phyloP scores from a whole-genome alignment of 2,797 vertebrate genomes.

The Sebastes paucispinis region DNA sequence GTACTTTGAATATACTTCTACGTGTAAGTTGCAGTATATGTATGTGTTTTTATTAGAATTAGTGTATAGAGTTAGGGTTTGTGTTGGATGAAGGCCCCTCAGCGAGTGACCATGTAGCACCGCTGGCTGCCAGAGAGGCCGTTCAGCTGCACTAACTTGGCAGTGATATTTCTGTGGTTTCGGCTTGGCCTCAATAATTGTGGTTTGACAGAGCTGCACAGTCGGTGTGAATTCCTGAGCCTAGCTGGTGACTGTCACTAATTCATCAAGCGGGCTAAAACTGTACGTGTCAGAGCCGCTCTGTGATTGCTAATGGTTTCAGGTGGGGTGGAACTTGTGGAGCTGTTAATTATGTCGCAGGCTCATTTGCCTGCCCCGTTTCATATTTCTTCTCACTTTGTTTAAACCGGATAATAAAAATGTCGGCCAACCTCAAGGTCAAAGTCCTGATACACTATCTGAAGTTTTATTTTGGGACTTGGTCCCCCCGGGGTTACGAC shows the following conservation, averaged over 20 bases:
- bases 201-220: constrained; percentile 48
- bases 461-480: constrained; percentile 46
- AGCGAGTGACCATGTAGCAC: constrained; percentile 10
- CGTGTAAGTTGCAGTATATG: not conserved
- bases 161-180: constrained; percentile 54
- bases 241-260: constrained; percentile 26
- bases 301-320: constrained; percentile 4
- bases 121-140: constrained; percentile 29
- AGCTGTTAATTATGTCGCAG: constrained; percentile 31
- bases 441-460: constrained; percentile 19
- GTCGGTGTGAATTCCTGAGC: constrained; percentile 50
- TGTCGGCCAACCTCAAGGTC: constrained; percentile 28
- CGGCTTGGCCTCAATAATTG: constrained; percentile 53
- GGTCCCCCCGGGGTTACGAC: constrained; percentile 20
- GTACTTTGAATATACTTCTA: not conserved
- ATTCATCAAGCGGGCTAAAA: constrained; percentile 36
- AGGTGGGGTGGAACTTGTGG: constrained; percentile 20
- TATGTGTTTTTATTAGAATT: constrained; percentile 3
- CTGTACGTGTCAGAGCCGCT: not conserved
- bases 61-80: not conserved
- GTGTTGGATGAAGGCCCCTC: constrained; percentile 19
- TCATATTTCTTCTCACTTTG: constrained; percentile 6
- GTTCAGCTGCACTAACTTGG: constrained; percentile 41
- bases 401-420: constrained; percentile 15
- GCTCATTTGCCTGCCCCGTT: not conserved